Evolutionary conservation across 1,140 invertebrate species (phyloP), one percentile per base, ranked within the genome.

Genomic region (Drosophila lowei): DNA sequence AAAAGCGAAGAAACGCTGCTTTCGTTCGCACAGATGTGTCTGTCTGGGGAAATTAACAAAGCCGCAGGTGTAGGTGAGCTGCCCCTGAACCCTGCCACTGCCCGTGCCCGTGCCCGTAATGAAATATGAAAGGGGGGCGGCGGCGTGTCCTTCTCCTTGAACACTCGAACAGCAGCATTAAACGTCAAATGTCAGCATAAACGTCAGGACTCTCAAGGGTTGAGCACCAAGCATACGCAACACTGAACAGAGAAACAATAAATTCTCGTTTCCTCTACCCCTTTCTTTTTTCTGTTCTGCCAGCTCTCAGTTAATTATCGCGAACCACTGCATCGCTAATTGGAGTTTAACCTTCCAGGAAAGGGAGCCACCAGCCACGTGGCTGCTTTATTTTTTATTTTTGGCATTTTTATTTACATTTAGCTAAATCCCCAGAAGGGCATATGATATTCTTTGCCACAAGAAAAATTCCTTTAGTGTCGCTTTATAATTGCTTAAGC

Each of bases 31-130:
- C 30, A 75, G 78, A 3, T 8, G 78, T 81, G 83, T 88, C 81
- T 75, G 74, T 88, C 81, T 75, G 74, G 81, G 81, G 81, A 86
- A 86, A 86, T 86, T 86, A 86, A 75, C 77, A 78, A 76, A 49
- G 81, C 83, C 83, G 72, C 74, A 86, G 81, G 81, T 86, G 71
- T 41, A 25, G 25, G 34, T 44, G 46, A 28, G 38, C 60, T 50
- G 16, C 7, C 18, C 18, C 18, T 18, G 18, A 18, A 18, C 4
- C 60, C 58, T 16, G 2, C 9, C 18, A 34, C 53, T 15, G 6
- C 18, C 8, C 43, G 13, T 6, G 6, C 18, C 8, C 43, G 13
- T 6, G n/a, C 15, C 9, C 15, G 1, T 86, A 77, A 80, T 73
- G 72, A 85, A 85, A 84, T 86, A 84, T 84, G 81, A 80, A 79